Evolutionary conservation across 2,113 vertebrate genomes (phyloP).

Genomic region (Coturnix japonica): DNA sequence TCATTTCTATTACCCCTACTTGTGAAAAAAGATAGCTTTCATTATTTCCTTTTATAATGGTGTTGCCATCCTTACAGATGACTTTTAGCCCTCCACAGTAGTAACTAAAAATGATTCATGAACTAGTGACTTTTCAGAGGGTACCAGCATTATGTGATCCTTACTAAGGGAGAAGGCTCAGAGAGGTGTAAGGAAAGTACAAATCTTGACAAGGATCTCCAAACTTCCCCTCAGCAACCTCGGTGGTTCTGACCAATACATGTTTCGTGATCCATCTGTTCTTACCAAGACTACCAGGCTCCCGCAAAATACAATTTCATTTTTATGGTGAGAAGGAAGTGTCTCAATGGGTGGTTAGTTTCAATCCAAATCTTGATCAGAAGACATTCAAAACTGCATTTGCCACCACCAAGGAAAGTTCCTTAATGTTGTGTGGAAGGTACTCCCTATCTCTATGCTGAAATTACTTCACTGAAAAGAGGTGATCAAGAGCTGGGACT

Average conservation of each 20-base stretch:
- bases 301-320: neutral
- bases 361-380: neutral
- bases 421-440: neutral
- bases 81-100: neutral
- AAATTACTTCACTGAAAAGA: neutral
- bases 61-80: neutral
- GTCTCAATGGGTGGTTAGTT: neutral
- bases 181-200: neutral
- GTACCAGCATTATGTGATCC: neutral
- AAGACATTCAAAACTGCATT: neutral
- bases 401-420: neutral
- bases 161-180: neutral
- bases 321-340: neutral
- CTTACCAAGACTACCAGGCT: accelerated
- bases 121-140: neutral
- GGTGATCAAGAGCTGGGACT: neutral
- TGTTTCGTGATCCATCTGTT: neutral
- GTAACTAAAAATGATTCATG: neutral
- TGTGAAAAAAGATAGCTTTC: neutral
- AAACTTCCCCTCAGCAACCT: neutral
- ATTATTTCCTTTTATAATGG: neutral
- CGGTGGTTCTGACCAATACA: neutral
- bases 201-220: neutral
- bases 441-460: neutral
- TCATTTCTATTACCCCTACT: neutral